Conservation (phyloP, 1,140 invertebrate genomes). For the Megathymus violae region DNA sequence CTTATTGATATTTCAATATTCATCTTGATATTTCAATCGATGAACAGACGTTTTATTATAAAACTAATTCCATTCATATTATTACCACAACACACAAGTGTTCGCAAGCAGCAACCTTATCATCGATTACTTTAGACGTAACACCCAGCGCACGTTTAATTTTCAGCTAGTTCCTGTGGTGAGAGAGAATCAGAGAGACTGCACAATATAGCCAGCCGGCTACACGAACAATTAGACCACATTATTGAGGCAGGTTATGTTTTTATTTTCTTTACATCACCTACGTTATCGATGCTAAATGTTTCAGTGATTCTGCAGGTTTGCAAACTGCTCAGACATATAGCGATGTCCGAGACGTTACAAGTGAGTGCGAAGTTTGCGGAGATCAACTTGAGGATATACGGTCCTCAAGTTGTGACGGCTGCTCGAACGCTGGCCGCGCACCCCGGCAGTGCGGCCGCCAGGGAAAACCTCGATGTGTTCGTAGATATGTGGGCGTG, state of each 20-base stretch:
- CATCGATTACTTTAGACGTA: conserved; percentile 30
- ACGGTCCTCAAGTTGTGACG: conserved; percentile 96
- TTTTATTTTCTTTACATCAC: conserved; percentile 7
- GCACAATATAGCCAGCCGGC: conserved; percentile 80
- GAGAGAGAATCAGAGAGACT: conserved; percentile 83
- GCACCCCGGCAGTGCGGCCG: conserved; percentile 97
- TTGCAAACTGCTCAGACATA: conserved; percentile 97
- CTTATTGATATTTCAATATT: neutral
- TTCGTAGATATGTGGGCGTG: conserved; percentile 99
- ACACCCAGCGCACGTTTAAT: conserved; percentile 32
- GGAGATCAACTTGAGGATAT: conserved; percentile 96
- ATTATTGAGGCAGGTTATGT: conserved; percentile 78
- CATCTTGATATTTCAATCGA: neutral
- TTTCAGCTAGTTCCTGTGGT: conserved; percentile 79
- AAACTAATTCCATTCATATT: neutral
- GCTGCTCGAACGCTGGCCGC: conserved; percentile 96
- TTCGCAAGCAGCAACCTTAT: conserved; percentile 42
- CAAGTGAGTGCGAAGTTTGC: conserved; percentile 98
- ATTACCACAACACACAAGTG: conserved; percentile 46
- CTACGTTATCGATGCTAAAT: conserved; percentile 3
- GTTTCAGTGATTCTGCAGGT: conserved; percentile 86
- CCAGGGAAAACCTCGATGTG: conserved; percentile 98
- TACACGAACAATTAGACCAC: conserved; percentile 85
- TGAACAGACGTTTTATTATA: conserved; percentile 29
- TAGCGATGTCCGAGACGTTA: conserved; percentile 95